phyloP scores from a whole-genome alignment of 1,140 invertebrate genomes.

The Sweltsa coloradensis region DNA sequence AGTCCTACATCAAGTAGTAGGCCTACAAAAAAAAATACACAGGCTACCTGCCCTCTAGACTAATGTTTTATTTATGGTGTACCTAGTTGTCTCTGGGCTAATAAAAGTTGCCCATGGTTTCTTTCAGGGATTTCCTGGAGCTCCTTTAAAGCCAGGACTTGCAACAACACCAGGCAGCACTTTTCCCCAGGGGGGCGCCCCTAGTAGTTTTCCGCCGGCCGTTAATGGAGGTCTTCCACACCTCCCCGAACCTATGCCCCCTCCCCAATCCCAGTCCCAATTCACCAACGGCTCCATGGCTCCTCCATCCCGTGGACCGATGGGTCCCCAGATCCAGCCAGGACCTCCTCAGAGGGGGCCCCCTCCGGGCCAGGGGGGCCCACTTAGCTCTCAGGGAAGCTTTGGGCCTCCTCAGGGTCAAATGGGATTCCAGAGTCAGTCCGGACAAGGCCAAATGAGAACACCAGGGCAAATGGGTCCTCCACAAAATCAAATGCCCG shows the following conservation, averaged over 20 bases:
- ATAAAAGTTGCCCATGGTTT: no score
- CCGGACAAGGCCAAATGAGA: not conserved
- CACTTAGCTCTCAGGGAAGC: not conserved
- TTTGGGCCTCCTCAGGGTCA: not conserved
- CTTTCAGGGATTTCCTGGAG: conserved; percentile 3
- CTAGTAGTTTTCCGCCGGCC: conserved; percentile 12
- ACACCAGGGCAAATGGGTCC: not conserved
- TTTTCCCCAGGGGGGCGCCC: not conserved
- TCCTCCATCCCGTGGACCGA: not conserved
- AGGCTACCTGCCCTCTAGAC: no score
- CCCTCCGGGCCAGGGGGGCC: conserved; percentile 4
- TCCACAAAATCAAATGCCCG: not conserved
- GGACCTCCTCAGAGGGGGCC: not conserved
- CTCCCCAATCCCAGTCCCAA: not conserved
- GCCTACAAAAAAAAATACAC: no score
- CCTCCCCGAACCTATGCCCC: no score
- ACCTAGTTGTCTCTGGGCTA: no score
- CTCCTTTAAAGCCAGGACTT: conserved; percentile 5
- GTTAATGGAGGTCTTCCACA: conserved; percentile 12
- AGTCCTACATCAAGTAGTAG: no score
- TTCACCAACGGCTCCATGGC: conserved; percentile 3
- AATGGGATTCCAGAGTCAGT: not conserved
- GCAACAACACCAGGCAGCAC: not conserved
- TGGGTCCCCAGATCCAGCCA: conserved; percentile 1
- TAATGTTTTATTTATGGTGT: no score